These are phyloP conservation scores for Telenomus remus DNA, from an alignment of 1,140 invertebrate genomes.

Conservation along the genomic window DNA sequence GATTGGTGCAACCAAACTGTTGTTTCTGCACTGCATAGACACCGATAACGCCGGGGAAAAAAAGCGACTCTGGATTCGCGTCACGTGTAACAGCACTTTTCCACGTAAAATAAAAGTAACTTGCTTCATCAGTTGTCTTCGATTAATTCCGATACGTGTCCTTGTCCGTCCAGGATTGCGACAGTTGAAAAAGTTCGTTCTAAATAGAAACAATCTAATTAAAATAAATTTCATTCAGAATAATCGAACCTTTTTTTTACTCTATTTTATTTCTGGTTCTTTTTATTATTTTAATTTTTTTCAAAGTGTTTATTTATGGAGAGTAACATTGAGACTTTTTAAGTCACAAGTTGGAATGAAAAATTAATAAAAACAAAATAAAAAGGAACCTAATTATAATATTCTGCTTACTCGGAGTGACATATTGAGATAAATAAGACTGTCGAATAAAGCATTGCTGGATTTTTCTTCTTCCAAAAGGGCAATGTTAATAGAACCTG, in stretches of 20 bases:
- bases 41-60: conserved; percentile 11
- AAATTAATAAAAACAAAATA: too few relatives aligned
- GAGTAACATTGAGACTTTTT: too few relatives aligned
- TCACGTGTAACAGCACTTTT: conserved; percentile 33
- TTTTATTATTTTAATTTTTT: too few relatives aligned
- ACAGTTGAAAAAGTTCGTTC: conserved; percentile 18
- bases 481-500: conserved; percentile 49
- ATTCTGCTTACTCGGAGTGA: too few relatives aligned
- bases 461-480: conserved; percentile 36
- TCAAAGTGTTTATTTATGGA: too few relatives aligned
- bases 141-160: conserved; percentile 40
- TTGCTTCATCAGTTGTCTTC: conserved; percentile 31
- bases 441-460: conserved; percentile 39
- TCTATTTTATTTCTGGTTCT: too few relatives aligned
- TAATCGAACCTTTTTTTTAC: too few relatives aligned
- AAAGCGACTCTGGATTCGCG: conserved; percentile 24
- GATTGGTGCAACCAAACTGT: conserved; percentile 12
- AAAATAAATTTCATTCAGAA: too few relatives aligned
- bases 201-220: conserved; percentile 12
- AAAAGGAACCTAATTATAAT: too few relatives aligned
- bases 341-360: too few relatives aligned
- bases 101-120: conserved; percentile 22
- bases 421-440: conserved; percentile 3
- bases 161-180: conserved; percentile 29
- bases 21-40: conserved; percentile 21